Evolutionary conservation across 2,888 invertebrate genomes (phyloP).

Genomic region (Chrysina gloriosa): DNA sequence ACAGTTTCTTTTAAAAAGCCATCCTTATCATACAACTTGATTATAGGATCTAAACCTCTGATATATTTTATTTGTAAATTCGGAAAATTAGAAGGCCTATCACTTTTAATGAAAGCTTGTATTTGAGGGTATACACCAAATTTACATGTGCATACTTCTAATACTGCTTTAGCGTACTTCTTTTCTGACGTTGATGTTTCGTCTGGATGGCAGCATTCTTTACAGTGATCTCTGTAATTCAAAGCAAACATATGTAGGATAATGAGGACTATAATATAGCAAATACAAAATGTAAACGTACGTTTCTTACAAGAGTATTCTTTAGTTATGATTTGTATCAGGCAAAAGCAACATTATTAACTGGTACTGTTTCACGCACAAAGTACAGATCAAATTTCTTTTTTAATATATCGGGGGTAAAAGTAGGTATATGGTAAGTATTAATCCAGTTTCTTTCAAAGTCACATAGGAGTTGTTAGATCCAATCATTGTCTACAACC

Average conservation of each 20-base stretch:
- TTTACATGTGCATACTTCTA: slow-evolving; percentile 98
- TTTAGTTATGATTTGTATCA: no score
- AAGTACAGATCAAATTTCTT: no score
- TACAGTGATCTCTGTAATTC: slow-evolving; percentile 73
- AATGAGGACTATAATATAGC: neutral
- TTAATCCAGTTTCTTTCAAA: no score
- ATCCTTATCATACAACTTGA: slow-evolving; percentile 87
- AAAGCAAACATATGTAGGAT: slow-evolving; percentile 47
- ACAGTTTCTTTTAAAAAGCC: slow-evolving; percentile 88
- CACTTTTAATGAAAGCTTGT: slow-evolving; percentile 97
- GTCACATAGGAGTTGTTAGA: no score
- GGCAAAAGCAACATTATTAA: no score
- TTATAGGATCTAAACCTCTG: slow-evolving; percentile 93
- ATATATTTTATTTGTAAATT: slow-evolving; percentile 94
- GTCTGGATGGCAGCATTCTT: slow-evolving; percentile 84
- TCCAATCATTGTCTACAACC: no score
- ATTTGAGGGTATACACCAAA: slow-evolving; percentile 98
- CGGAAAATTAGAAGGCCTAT: slow-evolving; percentile 88
- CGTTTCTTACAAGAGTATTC: no score
- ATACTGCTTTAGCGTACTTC: slow-evolving; percentile 89
- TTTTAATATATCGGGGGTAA: no score
- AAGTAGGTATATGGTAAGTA: no score
- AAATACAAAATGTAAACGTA: no score
- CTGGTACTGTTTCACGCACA: no score
- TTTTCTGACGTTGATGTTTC: slow-evolving; percentile 73